Base-by-base conservation (phyloP, 2,797 vertebrate genomes). In the Pitangus sulphuratus region DNA sequence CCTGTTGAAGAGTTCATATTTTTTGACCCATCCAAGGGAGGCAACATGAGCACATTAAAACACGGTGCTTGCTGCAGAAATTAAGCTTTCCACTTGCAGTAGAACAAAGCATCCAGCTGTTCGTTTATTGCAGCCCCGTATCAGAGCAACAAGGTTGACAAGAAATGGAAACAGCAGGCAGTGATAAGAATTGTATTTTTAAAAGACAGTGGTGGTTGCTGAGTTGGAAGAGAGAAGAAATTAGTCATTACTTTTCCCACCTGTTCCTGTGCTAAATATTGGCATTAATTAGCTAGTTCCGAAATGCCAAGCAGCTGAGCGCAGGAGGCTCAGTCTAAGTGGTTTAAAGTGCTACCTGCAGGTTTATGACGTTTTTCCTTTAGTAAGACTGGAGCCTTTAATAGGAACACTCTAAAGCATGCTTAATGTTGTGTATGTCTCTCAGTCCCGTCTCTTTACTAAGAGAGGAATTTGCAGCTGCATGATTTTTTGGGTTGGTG, bases 191-290 rank as follows among this genome's bases (percentile, higher is more conserved):
- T 15, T 88, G 74, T 50, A 54, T 93, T 94, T 93, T 89, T 79
- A 61, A 94, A 92, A 93, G 69, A 77, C n/a, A 25, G 45, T 84
- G 39, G 64, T 71, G 47, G 40, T 39, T 86, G 66, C 44, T 94
- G 48, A 66, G 9, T 66, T 78, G 47, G 79, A 94, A 95, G 45
- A 90, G 68, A 82, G 62, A 90, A 92, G 65, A 90, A 93, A 95
- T 96, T 92, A 95, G 76, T 90, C 91, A 94, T 94, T 89, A 84
- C 33, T 74, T 92, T 90, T 86, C 58, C 89, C 91, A 91, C 94
- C 92, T 93, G 87, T 45, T 93, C 54, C 20, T 78, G 40, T 79
- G 40, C 85, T 93, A 88, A 92, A 86, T 94, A 94, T 91, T 93
- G 65, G 58, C 90, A 82, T 90, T 94, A 96, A 95, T 95, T 95